These are phyloP conservation scores for Pithys albifrons DNA, from an alignment of 2,113 vertebrate genomes.

Conservation along the genomic window DNA sequence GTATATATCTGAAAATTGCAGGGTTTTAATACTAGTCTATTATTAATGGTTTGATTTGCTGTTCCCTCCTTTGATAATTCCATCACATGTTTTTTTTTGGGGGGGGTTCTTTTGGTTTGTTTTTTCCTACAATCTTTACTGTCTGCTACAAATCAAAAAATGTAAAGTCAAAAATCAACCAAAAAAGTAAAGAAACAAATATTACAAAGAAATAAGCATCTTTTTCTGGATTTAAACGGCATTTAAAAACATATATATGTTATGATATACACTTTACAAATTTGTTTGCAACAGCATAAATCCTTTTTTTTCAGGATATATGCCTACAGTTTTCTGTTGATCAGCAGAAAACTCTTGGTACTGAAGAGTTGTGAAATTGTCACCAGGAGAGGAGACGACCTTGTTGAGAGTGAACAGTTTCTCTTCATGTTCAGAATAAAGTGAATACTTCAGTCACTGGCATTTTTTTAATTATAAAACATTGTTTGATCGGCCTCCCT, in stretches of 20 bases:
- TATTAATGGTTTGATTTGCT: neutral
- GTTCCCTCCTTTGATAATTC: neutral
- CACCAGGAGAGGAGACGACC: neutral
- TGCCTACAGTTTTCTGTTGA: neutral
- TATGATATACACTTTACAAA: neutral
- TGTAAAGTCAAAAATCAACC: neutral
- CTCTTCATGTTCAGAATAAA: neutral
- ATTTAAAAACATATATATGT: neutral
- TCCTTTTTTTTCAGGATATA: neutral
- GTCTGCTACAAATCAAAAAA: neutral
- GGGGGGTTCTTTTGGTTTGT: fast-evolving
- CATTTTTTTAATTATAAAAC: neutral
- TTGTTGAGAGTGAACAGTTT: neutral
- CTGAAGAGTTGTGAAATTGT: neutral
- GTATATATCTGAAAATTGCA: neutral
- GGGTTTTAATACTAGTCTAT: neutral
- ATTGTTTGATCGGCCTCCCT: neutral
- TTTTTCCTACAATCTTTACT: neutral
- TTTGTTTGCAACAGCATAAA: neutral
- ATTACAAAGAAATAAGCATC: neutral
- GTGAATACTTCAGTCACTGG: fast-evolving
- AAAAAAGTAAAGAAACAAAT: neutral
- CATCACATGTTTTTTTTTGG: neutral
- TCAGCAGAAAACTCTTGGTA: neutral
- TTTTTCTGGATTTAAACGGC: neutral